Evolutionary conservation across 2,113 vertebrate species (phyloP), one percentile per base, ranked within the genome.

Genomic region (Apeltes quadracus): DNA sequence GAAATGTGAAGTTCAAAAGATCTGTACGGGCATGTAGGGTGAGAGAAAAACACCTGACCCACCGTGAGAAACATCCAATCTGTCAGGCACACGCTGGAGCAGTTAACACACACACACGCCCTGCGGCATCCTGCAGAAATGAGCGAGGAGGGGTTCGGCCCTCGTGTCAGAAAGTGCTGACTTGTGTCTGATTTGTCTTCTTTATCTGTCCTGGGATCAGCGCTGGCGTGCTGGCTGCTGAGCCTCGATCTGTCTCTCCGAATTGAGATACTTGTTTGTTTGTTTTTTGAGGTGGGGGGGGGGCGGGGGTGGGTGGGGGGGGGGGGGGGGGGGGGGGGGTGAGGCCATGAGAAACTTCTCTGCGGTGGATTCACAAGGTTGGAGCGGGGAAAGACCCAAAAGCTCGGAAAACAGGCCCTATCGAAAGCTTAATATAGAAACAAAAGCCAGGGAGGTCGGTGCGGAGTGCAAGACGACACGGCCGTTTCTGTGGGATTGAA

Each of bases 331-430:
- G 43, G 23, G 44, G 62, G 53, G 61, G 57, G 78, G 43, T 77
- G 56, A 80, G 80, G 74, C 87, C 88, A 84, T 91, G 87, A 90
- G 90, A 92, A 92, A 86, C 84, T 25, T 71, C 50, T 74, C 59
- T 34, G 44, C 20, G 63, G 73, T 63, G 54, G 75, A 85, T 90
- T 91, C 87, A 84, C 90, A 90, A 82, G 84, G 83, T 78, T 77
- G 64, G 39, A 70, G 73, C 72, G 66, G 73, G 69, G 73, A 76
- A 64, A 80, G 58, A 66, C 85, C 36, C 38, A 66, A 76, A 78
- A 86, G 76, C 70, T 61, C 38, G 23, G 34, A 82, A 87, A 90
- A 87, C 67, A 86, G 86, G 77, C 61, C 74, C 66, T 48, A 72
- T 73, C 58, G 69, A 74, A 44, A 72, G 61, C 84, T 76, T 73